phyloP scores from a whole-genome alignment of 2,113 vertebrate genomes.

The Haemorhous mexicanus region DNA sequence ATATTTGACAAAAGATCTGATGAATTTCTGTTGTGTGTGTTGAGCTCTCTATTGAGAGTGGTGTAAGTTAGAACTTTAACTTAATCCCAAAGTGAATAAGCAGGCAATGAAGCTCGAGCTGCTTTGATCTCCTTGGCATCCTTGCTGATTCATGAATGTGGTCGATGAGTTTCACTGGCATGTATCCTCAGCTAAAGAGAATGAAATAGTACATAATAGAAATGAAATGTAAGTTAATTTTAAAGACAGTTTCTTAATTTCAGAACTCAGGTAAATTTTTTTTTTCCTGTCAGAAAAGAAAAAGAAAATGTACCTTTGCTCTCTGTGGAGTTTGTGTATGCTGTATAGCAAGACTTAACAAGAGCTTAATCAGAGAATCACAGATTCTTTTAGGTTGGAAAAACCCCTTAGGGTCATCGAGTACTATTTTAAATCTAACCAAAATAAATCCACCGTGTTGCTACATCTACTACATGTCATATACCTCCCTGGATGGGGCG shows the following conservation, averaged over 20 bases:
- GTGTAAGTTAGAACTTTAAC: neutral
- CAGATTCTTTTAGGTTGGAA: neutral
- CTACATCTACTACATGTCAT: fast-evolving
- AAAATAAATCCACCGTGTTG: neutral
- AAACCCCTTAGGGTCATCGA: neutral
- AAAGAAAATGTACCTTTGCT: neutral
- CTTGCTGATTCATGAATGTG: neutral
- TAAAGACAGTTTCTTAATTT: neutral
- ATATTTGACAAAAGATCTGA: neutral
- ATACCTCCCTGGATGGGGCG: neutral
- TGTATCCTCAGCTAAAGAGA: neutral
- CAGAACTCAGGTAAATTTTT: neutral
- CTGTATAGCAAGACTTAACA: neutral
- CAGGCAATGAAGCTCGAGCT: neutral
- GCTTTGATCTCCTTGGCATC: neutral
- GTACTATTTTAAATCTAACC: neutral
- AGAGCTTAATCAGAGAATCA: neutral
- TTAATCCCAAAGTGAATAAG: neutral
- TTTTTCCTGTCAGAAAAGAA: neutral
- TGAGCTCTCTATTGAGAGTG: neutral
- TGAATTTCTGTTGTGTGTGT: neutral
- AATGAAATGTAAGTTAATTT: neutral
- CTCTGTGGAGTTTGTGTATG: neutral
- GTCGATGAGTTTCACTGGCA: neutral
- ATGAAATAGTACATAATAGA: neutral